phyloP scores from a whole-genome alignment of 1,140 invertebrate species.

The Mycetomoellerius zeteki region DNA sequence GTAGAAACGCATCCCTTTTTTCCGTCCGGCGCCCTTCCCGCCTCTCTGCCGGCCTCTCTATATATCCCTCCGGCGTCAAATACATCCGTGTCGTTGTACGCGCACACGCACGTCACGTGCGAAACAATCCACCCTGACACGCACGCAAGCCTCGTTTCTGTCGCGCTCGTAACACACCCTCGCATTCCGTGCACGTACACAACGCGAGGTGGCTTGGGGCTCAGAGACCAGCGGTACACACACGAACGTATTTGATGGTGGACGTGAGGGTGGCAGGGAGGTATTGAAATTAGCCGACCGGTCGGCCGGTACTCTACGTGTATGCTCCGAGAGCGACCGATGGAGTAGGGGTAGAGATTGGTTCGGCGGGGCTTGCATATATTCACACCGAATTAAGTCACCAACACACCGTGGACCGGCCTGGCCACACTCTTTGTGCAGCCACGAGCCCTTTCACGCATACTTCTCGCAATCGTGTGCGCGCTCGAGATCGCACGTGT shows the following conservation, averaged over 20 bases:
- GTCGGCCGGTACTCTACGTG: slow-evolving; percentile 62
- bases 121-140: slow-evolving; percentile 73
- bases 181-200: too few species aligned
- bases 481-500: slow-evolving; percentile 59
- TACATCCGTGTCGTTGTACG: slow-evolving; percentile 71
- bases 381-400: slow-evolving; percentile 81
- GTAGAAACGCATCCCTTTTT: slow-evolving; percentile 62
- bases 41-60: slow-evolving; percentile 31
- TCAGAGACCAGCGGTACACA: slow-evolving; percentile 23
- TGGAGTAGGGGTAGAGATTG: slow-evolving; percentile 67
- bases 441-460: slow-evolving; percentile 76
- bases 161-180: slow-evolving; percentile 26
- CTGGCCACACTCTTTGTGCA: slow-evolving; percentile 77
- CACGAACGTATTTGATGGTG: slow-evolving; percentile 5
- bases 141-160: slow-evolving; percentile 64
- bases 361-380: slow-evolving; percentile 76
- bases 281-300: slow-evolving; percentile 81
- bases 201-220: slow-evolving; percentile 17
- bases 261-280: slow-evolving; percentile 64
- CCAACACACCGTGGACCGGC: slow-evolving; percentile 71
- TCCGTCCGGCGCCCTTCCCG: slow-evolving; percentile 11
- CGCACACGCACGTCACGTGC: slow-evolving; percentile 67
- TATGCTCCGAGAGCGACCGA: slow-evolving; percentile 67
- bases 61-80: slow-evolving; percentile 73
- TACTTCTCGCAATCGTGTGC: slow-evolving; percentile 44